A percentile compares a stretch with the other conserved stretches of the same genome.
phyloP scores from a whole-genome alignment of 53 echinoderm and acorn worm species.

The Stichopus horrens region DNA sequence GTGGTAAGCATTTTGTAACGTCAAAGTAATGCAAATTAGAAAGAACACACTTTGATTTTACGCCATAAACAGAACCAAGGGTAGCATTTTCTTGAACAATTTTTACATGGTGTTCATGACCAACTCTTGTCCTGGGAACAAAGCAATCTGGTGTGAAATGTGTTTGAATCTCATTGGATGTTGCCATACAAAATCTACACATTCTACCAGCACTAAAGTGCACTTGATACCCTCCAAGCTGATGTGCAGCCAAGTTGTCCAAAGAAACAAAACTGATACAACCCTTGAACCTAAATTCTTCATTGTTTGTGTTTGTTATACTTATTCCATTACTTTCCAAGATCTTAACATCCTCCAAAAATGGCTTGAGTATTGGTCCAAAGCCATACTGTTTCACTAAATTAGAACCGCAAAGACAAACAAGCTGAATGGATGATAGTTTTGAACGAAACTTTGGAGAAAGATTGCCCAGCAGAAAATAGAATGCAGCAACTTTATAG shows the following conservation, averaged over 20 bases:
- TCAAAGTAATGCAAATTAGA: slow-evolving; percentile 52
- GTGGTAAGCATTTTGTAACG: slow-evolving; percentile 52
- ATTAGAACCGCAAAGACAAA: background rate
- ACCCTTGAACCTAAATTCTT: slow-evolving; percentile 50
- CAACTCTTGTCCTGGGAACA: slow-evolving; percentile 36
- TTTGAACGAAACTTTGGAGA: slow-evolving; percentile 14
- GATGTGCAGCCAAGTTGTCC: slow-evolving; percentile 68
- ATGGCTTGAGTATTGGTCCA: background rate
- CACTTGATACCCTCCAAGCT: slow-evolving; percentile 56
- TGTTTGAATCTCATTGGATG: background rate
- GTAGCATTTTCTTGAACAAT: slow-evolving; percentile 40
- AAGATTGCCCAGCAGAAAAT: slow-evolving; percentile 19
- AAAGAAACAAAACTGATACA: slow-evolving; percentile 55
- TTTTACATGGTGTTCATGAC: slow-evolving; percentile 45
- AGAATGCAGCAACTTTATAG: slow-evolving; percentile 14
- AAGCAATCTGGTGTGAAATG: background rate
- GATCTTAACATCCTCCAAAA: background rate
- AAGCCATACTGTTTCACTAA: slow-evolving; percentile 13
- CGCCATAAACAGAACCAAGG: slow-evolving; percentile 47
- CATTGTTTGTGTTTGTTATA: slow-evolving; percentile 24
- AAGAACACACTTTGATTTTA: slow-evolving; percentile 42
- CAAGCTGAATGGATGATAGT: slow-evolving; percentile 9
- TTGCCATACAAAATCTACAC: slow-evolving; percentile 47
- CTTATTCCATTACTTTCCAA: too few species aligned
- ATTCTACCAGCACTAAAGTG: slow-evolving; percentile 52